phyloP scores from a whole-genome alignment of 2,797 vertebrate genomes.

The Amblyraja radiata region DNA sequence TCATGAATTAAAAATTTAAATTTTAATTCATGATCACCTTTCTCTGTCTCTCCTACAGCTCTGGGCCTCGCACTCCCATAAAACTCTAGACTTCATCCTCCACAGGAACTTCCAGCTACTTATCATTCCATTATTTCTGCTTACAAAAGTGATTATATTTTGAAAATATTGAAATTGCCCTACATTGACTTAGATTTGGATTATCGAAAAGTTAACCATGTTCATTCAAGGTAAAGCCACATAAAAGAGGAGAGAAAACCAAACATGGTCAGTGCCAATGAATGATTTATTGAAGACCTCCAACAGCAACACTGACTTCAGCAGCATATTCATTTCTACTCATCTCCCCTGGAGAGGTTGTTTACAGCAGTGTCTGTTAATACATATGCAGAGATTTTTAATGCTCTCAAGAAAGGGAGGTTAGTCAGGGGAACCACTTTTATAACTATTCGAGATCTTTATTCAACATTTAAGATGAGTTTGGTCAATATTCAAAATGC shows the following conservation, averaged over 20 bases:
- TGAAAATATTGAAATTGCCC: not conserved
- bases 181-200: not conserved
- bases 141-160: not conserved
- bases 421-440: not conserved
- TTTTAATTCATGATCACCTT: not conserved
- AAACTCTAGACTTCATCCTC: too few relatives aligned
- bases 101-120: too few relatives aligned
- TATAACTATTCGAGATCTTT: not conserved
- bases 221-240: not conserved
- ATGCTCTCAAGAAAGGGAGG: not conserved
- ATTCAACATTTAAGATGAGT: not conserved
- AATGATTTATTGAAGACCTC: not conserved
- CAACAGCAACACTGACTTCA: not conserved
- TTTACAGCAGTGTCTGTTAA: not conserved
- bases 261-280: not conserved
- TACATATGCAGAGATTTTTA: not conserved
- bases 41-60: too few relatives aligned
- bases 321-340: not conserved
- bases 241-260: not conserved
- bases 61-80: too few relatives aligned
- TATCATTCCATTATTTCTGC: not conserved
- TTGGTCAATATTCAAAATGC: not conserved
- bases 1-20: not conserved
- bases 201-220: not conserved
- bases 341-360: not conserved